Percentiles rank a stretch among this genome's conserved stretches.
These are phyloP conservation scores for Amblyraja radiata DNA, from an alignment of 2,797 vertebrate genomes.

Conservation along the genomic window DNA sequence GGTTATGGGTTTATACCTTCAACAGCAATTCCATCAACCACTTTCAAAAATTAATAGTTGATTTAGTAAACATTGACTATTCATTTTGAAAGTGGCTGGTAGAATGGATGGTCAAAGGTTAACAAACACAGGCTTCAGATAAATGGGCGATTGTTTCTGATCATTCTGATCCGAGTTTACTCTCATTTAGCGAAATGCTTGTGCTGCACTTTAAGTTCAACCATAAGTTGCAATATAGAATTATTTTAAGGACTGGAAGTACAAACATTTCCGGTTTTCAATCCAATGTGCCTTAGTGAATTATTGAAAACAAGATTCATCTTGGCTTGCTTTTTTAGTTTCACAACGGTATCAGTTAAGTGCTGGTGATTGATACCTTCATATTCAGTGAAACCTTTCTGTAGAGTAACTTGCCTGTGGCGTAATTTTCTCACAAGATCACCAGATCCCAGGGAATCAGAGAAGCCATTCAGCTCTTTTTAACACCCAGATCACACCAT, in stretches of 20 bases:
- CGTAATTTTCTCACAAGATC: background rate
- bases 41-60: background rate
- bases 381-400: background rate
- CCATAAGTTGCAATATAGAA: background rate
- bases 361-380: background rate
- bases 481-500: background rate
- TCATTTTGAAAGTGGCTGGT: background rate
- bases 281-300: background rate
- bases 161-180: slow-evolving; percentile 1
- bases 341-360: background rate
- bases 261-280: background rate
- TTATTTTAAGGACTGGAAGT: background rate
- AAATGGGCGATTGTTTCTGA: background rate
- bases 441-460: background rate
- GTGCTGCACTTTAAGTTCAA: background rate
- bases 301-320: background rate
- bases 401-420: background rate
- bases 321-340: background rate
- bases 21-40: background rate
- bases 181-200: slow-evolving; percentile 6
- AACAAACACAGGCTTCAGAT: background rate
- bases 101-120: background rate
- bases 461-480: background rate
- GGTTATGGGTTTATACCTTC: background rate
- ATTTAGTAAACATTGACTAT: background rate